Conservation (phyloP, 2,888 invertebrate species). For the Matsumyia berberina region DNA sequence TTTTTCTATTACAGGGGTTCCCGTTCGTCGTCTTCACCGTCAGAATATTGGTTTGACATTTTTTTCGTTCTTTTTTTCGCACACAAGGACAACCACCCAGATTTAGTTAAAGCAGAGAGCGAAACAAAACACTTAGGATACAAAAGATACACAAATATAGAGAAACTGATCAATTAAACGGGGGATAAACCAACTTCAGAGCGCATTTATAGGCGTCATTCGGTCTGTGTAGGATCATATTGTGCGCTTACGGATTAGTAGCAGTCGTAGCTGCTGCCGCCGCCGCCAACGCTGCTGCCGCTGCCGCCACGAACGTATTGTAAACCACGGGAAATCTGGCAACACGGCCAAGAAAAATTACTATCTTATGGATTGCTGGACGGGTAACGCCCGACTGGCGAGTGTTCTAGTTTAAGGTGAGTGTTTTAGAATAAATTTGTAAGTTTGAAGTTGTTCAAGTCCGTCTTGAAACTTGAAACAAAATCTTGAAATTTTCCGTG, state of each 20-base stretch:
- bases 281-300: conserved; percentile 69
- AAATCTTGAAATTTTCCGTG: too few relatives aligned
- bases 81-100: conserved; percentile 34
- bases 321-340: conserved; percentile 78
- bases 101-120: conserved; percentile 5
- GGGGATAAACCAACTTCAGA: neutral
- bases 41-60: conserved; percentile 42
- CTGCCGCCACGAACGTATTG: conserved; percentile 60
- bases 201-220: neutral
- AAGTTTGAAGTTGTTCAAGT: too few relatives aligned
- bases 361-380: conserved; percentile 85
- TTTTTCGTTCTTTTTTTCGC: conserved; percentile 24
- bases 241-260: conserved; percentile 52
- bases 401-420: conserved; percentile 85
- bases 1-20: conserved; percentile 48
- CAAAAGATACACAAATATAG: neutral
- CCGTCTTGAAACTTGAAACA: neutral
- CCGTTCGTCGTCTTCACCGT: conserved; percentile 45
- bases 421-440: conserved; percentile 67
- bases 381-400: conserved; percentile 85
- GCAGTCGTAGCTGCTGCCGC: conserved; percentile 71
- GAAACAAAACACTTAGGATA: conserved; percentile 3
- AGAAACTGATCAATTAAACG: conserved; percentile 35
- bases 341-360: conserved; percentile 82
- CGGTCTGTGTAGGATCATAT: conserved; percentile 42